Percentiles rank a stretch among this genome's conserved stretches.
These are phyloP conservation scores for Palythoa grandis DNA, from an alignment of 92 coral and sea anemone genomes.

Conservation along the genomic window DNA sequence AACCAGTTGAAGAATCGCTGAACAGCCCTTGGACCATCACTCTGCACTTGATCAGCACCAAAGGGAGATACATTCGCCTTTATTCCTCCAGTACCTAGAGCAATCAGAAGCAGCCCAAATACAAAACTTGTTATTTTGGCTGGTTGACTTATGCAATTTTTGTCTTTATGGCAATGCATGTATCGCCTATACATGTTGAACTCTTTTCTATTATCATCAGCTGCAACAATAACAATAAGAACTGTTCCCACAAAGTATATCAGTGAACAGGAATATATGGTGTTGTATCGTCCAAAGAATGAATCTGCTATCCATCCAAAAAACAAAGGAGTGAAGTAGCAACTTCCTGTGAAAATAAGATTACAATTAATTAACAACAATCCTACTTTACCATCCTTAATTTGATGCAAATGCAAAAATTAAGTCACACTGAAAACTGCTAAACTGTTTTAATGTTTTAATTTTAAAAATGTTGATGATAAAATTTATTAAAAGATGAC, in stretches of 20 bases:
- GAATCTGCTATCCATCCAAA: constrained; percentile 96
- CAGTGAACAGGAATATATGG: constrained; percentile 73
- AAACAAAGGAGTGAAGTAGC: constrained; percentile 75
- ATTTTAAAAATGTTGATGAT: too few species aligned
- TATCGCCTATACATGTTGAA: background rate
- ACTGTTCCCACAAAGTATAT: constrained; percentile 76
- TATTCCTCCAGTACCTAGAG: constrained; percentile 95
- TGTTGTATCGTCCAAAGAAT: constrained; percentile 74
- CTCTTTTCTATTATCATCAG: constrained; percentile 11
- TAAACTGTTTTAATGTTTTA: too few species aligned
- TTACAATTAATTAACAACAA: too few species aligned
- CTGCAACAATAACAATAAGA: constrained; percentile 49
- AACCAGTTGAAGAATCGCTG: constrained; percentile 95
- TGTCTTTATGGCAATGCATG: background rate
- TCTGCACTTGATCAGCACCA: constrained; percentile 94
- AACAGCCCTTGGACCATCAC: constrained; percentile 81
- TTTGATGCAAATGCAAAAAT: too few species aligned
- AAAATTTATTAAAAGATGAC: too few species aligned
- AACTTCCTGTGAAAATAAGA: constrained; percentile 69
- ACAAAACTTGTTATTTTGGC: constrained; percentile 53
- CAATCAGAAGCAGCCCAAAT: constrained; percentile 70
- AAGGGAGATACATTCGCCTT: constrained; percentile 96
- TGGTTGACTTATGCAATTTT: background rate
- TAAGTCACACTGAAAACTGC: too few species aligned
- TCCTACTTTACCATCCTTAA: too few species aligned